Conservation (phyloP, 1,140 invertebrate genomes). For the Dendroctonus valens region DNA sequence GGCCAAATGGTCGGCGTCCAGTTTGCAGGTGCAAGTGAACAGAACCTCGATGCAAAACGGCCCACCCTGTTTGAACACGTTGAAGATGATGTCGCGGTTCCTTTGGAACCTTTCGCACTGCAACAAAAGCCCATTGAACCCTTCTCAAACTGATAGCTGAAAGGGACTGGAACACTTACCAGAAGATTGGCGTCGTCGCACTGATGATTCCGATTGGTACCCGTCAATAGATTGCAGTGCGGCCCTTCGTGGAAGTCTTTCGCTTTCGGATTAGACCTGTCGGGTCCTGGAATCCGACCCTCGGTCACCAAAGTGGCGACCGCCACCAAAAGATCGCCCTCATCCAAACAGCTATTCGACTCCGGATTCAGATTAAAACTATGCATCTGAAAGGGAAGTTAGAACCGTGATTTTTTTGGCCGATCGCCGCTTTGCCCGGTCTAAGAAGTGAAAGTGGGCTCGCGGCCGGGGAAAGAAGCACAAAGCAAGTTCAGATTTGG, state of each 20-base stretch:
- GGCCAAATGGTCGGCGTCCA: slow-evolving; percentile 50
- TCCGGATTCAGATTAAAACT: slow-evolving; percentile 43
- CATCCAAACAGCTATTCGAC: slow-evolving; percentile 41
- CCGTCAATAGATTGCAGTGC: slow-evolving; percentile 61
- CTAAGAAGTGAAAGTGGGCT: no score
- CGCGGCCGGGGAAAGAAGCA: no score
- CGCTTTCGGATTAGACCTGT: slow-evolving; percentile 20
- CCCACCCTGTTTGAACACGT: slow-evolving; percentile 60
- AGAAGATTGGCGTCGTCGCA: slow-evolving; percentile 58
- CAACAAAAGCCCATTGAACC: slow-evolving; percentile 23
- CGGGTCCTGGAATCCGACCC: slow-evolving; percentile 63
- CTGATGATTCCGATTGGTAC: slow-evolving; percentile 51
- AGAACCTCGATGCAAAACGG: slow-evolving; percentile 74
- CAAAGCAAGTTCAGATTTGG: no score
- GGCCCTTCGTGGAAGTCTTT: slow-evolving; percentile 72
- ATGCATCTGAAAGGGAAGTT: slow-evolving; percentile 44
- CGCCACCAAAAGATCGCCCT: slow-evolving; percentile 59
- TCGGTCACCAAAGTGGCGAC: slow-evolving; percentile 68
- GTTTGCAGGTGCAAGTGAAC: slow-evolving; percentile 64
- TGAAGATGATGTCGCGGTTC: slow-evolving; percentile 37
- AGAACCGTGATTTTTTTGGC: neutral
- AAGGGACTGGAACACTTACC: slow-evolving; percentile 50
- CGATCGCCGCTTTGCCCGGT: no score
- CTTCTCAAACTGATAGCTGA: neutral
- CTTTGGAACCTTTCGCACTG: slow-evolving; percentile 38